phyloP scores from a whole-genome alignment of 2,113 vertebrate genomes.

The Rousettus leschenaultii region DNA sequence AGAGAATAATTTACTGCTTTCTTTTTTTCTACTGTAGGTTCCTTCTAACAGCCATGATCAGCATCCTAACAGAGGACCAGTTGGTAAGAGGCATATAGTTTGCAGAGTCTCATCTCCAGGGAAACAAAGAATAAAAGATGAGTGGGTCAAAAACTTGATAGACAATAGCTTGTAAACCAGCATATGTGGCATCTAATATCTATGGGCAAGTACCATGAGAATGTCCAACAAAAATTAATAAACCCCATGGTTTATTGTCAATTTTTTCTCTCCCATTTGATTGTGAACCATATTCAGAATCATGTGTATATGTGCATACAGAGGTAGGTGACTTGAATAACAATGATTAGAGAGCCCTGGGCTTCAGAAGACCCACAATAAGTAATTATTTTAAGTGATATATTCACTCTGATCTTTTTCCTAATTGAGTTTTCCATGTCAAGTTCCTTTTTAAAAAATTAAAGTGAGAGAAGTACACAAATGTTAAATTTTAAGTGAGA shows the following conservation, averaged over 20 bases:
- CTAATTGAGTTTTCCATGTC: neutral
- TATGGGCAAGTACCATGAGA: neutral
- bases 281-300: neutral
- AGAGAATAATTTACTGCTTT: neutral
- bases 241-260: neutral
- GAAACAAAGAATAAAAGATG: neutral
- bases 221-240: neutral
- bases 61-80: neutral
- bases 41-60: neutral
- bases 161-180: neutral
- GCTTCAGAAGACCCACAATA: neutral
- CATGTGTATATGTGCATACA: fast-evolving
- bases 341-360: neutral
- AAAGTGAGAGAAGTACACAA: neutral
- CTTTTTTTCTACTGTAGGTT: neutral
- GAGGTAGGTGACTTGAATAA: neutral
- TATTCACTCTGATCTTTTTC: neutral
- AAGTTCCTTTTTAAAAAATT: neutral
- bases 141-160: neutral
- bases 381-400: neutral
- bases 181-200: neutral
- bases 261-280: neutral
- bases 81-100: neutral
- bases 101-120: neutral
- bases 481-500: neutral